phyloP scores from a whole-genome alignment of 2,797 vertebrate species.

The Dallia pectoralis region DNA sequence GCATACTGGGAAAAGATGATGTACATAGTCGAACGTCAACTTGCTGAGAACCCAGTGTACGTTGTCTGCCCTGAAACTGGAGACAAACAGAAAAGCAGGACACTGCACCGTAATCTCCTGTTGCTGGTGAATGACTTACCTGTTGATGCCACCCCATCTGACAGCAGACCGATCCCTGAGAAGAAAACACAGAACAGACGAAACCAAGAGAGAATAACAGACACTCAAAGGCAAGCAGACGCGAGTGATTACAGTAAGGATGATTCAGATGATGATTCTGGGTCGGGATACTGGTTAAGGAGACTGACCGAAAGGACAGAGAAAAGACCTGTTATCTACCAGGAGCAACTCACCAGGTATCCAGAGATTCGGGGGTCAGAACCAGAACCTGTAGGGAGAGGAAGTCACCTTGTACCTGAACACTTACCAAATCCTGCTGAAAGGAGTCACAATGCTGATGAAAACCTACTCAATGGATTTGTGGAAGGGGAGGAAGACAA shows the following conservation, averaged over 20 bases:
- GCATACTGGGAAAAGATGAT: slow-evolving; percentile 28
- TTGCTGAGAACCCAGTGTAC: slow-evolving; percentile 25
- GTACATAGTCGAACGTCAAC: slow-evolving; percentile 10
- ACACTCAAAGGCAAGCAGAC: background rate
- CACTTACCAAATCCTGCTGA: background rate
- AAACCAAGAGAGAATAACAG: background rate
- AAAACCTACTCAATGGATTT: background rate
- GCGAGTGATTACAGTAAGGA: background rate
- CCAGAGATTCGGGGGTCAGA: background rate
- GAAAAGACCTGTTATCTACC: too few species aligned
- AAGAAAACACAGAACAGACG: too few species aligned
- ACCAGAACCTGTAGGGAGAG: background rate
- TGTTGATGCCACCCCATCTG: too few species aligned
- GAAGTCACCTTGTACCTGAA: background rate
- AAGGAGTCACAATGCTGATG: background rate
- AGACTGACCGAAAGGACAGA: background rate
- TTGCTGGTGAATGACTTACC: slow-evolving; percentile 8
- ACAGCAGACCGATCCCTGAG: too few species aligned
- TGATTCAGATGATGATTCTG: background rate
- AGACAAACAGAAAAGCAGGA: slow-evolving; percentile 10
- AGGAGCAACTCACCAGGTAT: too few species aligned
- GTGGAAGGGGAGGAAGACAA: too few species aligned
- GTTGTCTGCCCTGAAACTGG: slow-evolving; percentile 22
- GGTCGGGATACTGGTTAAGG: background rate
- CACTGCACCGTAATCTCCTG: slow-evolving; percentile 20